Evolutionary conservation across 2,113 vertebrate genomes (phyloP), one percentile per base, ranked within the genome.

Genomic region (Tricholaema leucomelas): DNA sequence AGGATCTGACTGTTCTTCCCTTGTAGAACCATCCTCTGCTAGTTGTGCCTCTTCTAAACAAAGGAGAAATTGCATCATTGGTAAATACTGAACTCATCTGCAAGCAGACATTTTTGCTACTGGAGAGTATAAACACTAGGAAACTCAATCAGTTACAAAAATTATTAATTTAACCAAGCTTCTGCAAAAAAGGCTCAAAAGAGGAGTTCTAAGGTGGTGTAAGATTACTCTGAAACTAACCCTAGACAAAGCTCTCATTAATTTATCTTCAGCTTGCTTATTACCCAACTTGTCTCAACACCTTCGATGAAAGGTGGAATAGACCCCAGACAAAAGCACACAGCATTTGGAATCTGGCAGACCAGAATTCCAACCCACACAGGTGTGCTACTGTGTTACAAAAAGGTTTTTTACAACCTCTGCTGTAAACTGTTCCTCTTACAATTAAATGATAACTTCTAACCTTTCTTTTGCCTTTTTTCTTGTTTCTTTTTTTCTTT

Each of bases 401-500:
- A 30, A 81, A 56, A 21, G 31, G 6, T 83, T 56, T 85, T 87
- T 46, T 38, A 36, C 58, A 48, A 1, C 8, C 28, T 63, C 28
- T 63, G 65, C 76, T 73, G 59, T 52, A n/a, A 65, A 15, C 30
- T 52, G 15, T 79, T 72, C 16, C 38, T 67, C 4, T 27, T 59
- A 35, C 31, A 77, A 66, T n/a, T 8, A 48, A 87, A 85, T 24
- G 38, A 55, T 3, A 54, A 27, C 44, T 70, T 33, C 82, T 65
- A 54, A 98, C 98, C 98, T 95, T 96, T 96, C 58, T 95, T 97
- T 90, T 97, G 97, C 70, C 87, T 98, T 92, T 97, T 97, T 82
- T 98, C 97, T 89, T 95, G 96, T 63, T 92, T 96, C 71, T 92
- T 97, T 92, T 97, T 97, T 89, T 98, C 98, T 90, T 97, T 98